Percentiles rank a stretch among this genome's conserved stretches.
These are phyloP conservation scores for Blastomussa wellsi DNA, from an alignment of 92 coral and sea anemone genomes.

Conservation along the genomic window DNA sequence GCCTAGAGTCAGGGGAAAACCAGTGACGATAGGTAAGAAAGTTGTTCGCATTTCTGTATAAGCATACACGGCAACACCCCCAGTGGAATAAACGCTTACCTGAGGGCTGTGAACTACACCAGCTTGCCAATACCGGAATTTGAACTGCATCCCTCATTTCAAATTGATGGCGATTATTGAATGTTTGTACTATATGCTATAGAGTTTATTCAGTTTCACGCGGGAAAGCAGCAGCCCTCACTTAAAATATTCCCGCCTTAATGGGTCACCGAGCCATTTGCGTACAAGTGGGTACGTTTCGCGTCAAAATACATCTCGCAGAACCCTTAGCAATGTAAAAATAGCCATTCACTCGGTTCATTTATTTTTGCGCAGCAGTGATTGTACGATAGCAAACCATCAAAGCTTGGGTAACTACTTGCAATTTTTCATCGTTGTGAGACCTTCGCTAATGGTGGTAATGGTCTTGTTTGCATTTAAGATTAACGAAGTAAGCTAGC, in stretches of 20 bases:
- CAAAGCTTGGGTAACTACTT: not conserved
- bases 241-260: slow-evolving; percentile 49
- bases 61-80: slow-evolving; percentile 34
- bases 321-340: slow-evolving; percentile 7
- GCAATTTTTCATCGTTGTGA: not conserved
- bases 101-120: not conserved
- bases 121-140: not conserved
- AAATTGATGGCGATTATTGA: not conserved
- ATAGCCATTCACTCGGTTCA: not conserved
- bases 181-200: not conserved
- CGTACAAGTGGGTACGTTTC: slow-evolving; percentile 22
- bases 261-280: slow-evolving; percentile 33
- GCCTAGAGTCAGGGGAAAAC: slow-evolving; percentile 9
- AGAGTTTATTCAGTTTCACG: not conserved
- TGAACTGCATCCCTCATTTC: slow-evolving; percentile 2
- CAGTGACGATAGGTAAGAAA: slow-evolving; percentile 21
- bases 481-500: slow-evolving; percentile 34
- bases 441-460: not conserved
- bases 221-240: not conserved
- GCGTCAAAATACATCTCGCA: slow-evolving; percentile 28
- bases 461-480: slow-evolving; percentile 37
- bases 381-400: not conserved
- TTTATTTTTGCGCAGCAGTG: not conserved
- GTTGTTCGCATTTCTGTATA: slow-evolving; percentile 18
- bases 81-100: slow-evolving; percentile 10